Conservation (phyloP, 2,113 vertebrate species). For the Anguilla japonica region DNA sequence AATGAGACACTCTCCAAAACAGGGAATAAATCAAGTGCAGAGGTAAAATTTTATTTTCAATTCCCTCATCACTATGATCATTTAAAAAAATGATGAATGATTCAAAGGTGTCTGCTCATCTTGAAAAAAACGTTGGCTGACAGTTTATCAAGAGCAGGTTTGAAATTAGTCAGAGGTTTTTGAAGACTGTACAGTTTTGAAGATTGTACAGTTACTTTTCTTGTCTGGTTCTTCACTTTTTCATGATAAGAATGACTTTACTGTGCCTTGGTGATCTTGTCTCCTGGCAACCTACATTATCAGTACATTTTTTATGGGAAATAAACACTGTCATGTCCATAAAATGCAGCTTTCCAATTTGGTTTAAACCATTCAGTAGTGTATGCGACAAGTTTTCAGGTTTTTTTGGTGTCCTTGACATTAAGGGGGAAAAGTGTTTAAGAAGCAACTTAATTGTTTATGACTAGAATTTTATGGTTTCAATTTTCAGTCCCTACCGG, state of each 20-base stretch:
- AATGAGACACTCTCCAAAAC: neutral
- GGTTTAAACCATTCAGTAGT: neutral
- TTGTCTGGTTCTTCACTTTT: neutral
- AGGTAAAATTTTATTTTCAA: neutral
- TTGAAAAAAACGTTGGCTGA: neutral
- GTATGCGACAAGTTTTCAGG: neutral
- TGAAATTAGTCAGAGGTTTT: neutral
- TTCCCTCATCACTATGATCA: neutral
- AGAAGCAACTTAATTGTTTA: slow-evolving; percentile 43
- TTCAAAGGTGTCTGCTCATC: neutral
- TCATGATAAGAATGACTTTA: neutral
- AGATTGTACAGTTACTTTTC: neutral
- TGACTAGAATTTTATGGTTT: slow-evolving; percentile 52
- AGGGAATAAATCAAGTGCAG: neutral
- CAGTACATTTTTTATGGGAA: neutral
- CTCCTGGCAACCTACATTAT: neutral
- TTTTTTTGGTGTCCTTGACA: slow-evolving; percentile 46
- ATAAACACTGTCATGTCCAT: neutral
- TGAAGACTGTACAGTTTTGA: neutral
- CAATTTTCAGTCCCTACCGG: slow-evolving; percentile 58
- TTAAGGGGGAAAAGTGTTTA: slow-evolving; percentile 26
- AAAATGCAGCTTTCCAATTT: neutral
- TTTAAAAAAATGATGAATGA: neutral
- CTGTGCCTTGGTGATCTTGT: neutral
- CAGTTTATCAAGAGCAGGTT: neutral